Conservation (phyloP, 2,888 invertebrate species). For the Podabrus alpinus region DNA sequence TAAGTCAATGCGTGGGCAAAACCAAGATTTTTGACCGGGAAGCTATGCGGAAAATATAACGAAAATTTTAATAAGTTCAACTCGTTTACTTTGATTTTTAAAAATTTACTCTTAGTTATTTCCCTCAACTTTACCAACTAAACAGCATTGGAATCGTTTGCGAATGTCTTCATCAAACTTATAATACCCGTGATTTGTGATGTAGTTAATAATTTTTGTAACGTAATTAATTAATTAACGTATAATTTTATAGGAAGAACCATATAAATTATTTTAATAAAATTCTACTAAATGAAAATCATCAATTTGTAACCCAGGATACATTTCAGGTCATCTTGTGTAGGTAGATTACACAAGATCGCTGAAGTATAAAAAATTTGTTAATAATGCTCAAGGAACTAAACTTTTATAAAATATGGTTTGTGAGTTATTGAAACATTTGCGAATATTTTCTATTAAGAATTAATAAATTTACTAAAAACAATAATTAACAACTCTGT, state of each 20-base stretch:
- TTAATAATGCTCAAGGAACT: not conserved
- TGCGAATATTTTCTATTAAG: not conserved
- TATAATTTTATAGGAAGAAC: not conserved
- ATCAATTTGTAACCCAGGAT: not conserved
- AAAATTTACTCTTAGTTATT: no score
- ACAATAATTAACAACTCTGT: not conserved
- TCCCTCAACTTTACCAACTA: not conserved
- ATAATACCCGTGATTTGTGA: not conserved
- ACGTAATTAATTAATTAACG: not conserved
- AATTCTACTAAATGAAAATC: not conserved
- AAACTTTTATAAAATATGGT: not conserved
- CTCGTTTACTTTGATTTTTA: not conserved
- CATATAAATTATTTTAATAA: not conserved
- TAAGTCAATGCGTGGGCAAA: conserved; percentile 20
- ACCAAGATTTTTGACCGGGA: conserved; percentile 16
- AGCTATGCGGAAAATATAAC: conserved; percentile 16
- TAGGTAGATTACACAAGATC: not conserved
- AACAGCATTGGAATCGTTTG: not conserved
- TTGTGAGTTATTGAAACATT: not conserved
- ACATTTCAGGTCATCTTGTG: not conserved
- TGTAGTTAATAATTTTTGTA: not conserved
- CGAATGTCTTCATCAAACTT: not conserved
- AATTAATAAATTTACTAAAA: not conserved
- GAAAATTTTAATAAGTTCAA: not conserved
- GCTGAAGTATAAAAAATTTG: not conserved